A percentile compares a stretch with the other conserved stretches of the same genome.
Conservation (phyloP, 2,888 invertebrate species). For the Pardosa pseudoannulata region DNA sequence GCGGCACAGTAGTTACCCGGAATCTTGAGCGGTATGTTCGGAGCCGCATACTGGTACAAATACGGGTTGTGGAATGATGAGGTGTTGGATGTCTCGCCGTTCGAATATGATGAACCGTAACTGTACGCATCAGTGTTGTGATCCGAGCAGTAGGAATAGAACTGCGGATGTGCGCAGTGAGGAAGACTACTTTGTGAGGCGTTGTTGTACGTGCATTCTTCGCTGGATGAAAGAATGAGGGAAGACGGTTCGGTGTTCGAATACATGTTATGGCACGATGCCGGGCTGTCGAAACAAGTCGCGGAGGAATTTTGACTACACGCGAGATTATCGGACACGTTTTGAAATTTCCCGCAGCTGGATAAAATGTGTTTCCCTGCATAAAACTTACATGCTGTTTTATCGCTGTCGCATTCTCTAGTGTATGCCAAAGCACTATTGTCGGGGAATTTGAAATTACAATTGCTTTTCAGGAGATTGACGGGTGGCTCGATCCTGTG, state of each 20-base stretch:
- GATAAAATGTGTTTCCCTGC: constrained; percentile 56
- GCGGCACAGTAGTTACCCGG: constrained; percentile 51
- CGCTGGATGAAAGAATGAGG: background rate
- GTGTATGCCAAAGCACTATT: background rate
- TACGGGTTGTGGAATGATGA: constrained; percentile 27
- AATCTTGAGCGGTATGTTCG: constrained; percentile 51
- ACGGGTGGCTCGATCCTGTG: constrained; percentile 41
- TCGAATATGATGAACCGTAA: constrained; percentile 17
- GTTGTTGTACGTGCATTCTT: constrained; percentile 21
- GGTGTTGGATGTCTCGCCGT: background rate
- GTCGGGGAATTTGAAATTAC: background rate
- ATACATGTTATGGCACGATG: background rate
- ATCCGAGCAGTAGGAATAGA: constrained; percentile 25
- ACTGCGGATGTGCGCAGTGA: background rate
- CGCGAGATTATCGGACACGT: background rate
- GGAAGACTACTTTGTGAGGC: background rate
- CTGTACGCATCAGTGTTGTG: constrained; percentile 6
- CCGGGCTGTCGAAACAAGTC: background rate
- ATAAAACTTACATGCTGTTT: constrained; percentile 53
- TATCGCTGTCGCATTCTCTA: background rate
- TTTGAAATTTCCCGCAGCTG: background rate
- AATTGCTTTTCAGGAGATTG: constrained; percentile 15
- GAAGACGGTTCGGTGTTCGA: background rate
- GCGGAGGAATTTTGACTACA: background rate
- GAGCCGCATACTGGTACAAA: constrained; percentile 12